Conservation (phyloP, 2,888 invertebrate genomes). For the Orthonevra nobilis region DNA sequence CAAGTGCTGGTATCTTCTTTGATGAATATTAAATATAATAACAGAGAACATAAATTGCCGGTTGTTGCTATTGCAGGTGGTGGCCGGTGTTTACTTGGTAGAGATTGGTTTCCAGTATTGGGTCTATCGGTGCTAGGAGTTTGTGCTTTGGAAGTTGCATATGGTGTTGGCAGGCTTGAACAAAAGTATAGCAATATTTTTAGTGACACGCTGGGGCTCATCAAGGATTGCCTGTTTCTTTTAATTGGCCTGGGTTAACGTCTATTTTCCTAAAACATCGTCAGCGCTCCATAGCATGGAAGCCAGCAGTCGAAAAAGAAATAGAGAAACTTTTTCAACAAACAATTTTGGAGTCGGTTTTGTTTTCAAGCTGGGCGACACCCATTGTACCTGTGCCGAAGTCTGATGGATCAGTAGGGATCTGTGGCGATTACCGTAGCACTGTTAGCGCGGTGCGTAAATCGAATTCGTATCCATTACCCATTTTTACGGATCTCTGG, state of each 20-base stretch:
- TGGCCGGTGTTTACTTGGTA: constrained; percentile 25
- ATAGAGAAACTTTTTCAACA: constrained; percentile 18
- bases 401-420: constrained; percentile 8
- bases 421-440: constrained; percentile 23
- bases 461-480: constrained; percentile 4
- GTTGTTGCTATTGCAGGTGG: constrained; percentile 35
- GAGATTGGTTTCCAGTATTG: constrained; percentile 29
- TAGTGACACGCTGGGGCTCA: constrained; percentile 7
- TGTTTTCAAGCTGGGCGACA: constrained; percentile 10
- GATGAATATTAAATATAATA: constrained; percentile 10
- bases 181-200: not conserved
- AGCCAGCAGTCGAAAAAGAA: constrained; percentile 29
- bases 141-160: not conserved
- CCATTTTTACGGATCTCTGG: constrained; percentile 8
- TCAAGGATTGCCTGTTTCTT: constrained; percentile 1
- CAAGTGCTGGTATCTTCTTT: constrained; percentile 14
- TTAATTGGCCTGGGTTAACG: not conserved
- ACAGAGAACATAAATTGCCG: constrained; percentile 14
- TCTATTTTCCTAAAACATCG: constrained; percentile 25
- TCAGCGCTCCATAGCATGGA: constrained; percentile 16
- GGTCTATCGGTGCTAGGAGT: constrained; percentile 24
- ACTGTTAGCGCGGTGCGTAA: constrained; percentile 13
- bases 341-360: constrained; percentile 1
- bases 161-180: not conserved
- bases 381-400: constrained; percentile 24